Evolutionary conservation across 2,888 invertebrate genomes (phyloP).

Genomic region (Drosophila pseudotalamancana): DNA sequence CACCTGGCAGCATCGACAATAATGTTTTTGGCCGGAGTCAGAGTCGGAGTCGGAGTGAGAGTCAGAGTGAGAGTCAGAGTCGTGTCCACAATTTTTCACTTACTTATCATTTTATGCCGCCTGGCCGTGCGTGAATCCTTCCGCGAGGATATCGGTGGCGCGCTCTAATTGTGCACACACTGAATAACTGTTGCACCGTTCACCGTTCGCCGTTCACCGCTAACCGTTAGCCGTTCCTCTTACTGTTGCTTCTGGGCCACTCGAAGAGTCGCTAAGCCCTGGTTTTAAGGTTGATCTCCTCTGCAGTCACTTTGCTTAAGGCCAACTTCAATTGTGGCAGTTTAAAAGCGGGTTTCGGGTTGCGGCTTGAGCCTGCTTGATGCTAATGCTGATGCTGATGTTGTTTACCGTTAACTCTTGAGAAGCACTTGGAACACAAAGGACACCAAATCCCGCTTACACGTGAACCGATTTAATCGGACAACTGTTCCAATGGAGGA

Average conservation of each 20-base stretch:
- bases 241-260: background rate
- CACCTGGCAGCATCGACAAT: constrained; percentile 28
- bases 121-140: constrained; percentile 71
- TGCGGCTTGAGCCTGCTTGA: too few species aligned
- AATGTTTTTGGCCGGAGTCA: background rate
- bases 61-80: background rate
- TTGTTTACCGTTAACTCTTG: constrained; percentile 1
- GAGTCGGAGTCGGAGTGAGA: background rate
- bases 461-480: constrained; percentile 10
- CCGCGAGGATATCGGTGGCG: constrained; percentile 57
- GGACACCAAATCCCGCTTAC: background rate
- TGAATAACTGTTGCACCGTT: constrained; percentile 39
- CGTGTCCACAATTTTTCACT: constrained; percentile 43
- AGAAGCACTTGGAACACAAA: too few species aligned
- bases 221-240: too few species aligned
- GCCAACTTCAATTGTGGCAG: background rate
- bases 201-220: too few species aligned
- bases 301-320: background rate
- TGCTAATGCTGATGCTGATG: too few species aligned
- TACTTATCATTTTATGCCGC: constrained; percentile 79
- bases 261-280: background rate
- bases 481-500: too few species aligned
- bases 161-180: constrained; percentile 45
- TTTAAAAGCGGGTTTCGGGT: background rate
- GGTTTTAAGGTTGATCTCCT: constrained; percentile 9